These are phyloP conservation scores for Festucalex cinctus DNA, from an alignment of 2,113 vertebrate species.

Conservation along the genomic window DNA sequence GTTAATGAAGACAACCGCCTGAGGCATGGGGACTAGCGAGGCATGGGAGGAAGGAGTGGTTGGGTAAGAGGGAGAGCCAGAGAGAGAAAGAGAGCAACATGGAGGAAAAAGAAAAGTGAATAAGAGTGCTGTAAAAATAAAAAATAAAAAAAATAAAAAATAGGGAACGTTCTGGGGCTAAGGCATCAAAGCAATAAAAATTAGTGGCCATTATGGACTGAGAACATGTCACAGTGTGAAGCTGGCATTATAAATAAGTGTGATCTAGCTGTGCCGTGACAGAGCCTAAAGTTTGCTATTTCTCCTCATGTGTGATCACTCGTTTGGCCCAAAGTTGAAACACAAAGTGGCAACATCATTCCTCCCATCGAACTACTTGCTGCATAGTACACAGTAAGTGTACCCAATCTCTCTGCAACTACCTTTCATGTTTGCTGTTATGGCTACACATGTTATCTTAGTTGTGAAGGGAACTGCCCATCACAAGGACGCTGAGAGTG, in stretches of 20 bases:
- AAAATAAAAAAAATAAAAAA: too few relatives aligned
- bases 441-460: conserved; percentile 52
- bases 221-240: conserved; percentile 21
- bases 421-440: conserved; percentile 64
- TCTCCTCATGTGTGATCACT: conserved; percentile 29
- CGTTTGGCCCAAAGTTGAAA: conserved; percentile 16
- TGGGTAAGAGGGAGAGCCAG: neutral
- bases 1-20: conserved; percentile 70
- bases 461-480: conserved; percentile 44
- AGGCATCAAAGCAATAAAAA: conserved; percentile 20
- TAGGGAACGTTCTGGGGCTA: conserved; percentile 9
- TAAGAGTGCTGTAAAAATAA: conserved; percentile 9
- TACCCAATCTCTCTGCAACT: conserved; percentile 29
- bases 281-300: conserved; percentile 12
- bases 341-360: conserved; percentile 14
- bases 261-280: conserved; percentile 26
- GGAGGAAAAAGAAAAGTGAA: conserved; percentile 13
- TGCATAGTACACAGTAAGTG: conserved; percentile 20
- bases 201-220: neutral
- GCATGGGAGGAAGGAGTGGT: conserved; percentile 13
- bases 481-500: conserved; percentile 31
- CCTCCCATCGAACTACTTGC: conserved; percentile 26
- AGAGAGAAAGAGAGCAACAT: conserved; percentile 7
- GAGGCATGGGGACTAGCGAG: conserved; percentile 26
- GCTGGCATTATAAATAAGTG: conserved; percentile 22